Evolutionary conservation across 2,888 invertebrate genomes (phyloP), one percentile per base, ranked within the genome.

Genomic region (Rhyacophila evoluta): DNA sequence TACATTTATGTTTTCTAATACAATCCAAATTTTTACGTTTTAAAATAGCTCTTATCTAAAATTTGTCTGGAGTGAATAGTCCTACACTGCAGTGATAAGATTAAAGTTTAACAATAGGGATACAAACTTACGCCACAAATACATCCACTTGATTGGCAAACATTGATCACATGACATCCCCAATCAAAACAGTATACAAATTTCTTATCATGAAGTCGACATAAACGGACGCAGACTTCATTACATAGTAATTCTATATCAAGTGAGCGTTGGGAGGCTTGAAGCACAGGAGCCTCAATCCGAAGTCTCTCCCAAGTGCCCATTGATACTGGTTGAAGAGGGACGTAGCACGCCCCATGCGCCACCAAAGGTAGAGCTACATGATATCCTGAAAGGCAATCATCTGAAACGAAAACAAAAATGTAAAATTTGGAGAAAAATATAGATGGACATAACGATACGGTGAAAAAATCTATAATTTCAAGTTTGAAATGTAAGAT

Each of bases 361-460:
- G 94, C 94, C 76, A 92, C 91, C 83, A 95, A 89, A 72, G 94
- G 94, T 82, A 95, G 88, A 71, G 94, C 93, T 85, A 93, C 93
- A 85, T 93, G 93, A 86, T 94, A 94, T 6, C 93, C 93, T 0
- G 89, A 89, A 82, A 93, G 91, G 82, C 92, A 91, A 86, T 94
- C 94, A 84, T 94, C 94, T 94, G 86, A 1, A 84, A 83, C 74
- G 25, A n/a, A 11, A 8, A 68, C 25, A 28, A n/a, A n/a, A n/a
- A n/a, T n/a, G n/a, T n/a, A n/a, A n/a, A n/a, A n/a, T n/a, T n/a
- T n/a, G n/a, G n/a, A n/a, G n/a, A n/a, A n/a, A n/a, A n/a, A n/a
- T n/a, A n/a, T n/a, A n/a, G n/a, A n/a, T n/a, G n/a, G n/a, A n/a
- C n/a, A n/a, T n/a, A n/a, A n/a, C n/a, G n/a, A n/a, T n/a, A n/a